phyloP scores from a whole-genome alignment of 2,797 vertebrate genomes.

The Chelidonichthys spinosus region DNA sequence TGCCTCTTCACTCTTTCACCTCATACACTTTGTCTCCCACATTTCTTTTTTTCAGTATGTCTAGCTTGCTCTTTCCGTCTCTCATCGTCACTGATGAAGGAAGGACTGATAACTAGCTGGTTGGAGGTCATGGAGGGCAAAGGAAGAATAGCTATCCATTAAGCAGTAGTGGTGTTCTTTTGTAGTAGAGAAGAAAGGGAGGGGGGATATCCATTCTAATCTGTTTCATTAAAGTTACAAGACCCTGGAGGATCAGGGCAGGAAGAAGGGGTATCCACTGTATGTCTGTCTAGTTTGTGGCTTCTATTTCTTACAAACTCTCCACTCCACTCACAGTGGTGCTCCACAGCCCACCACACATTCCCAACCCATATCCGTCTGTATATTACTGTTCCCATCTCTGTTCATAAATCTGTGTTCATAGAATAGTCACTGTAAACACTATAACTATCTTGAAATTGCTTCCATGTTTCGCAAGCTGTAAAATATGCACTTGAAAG shows the following conservation, averaged over 20 bases:
- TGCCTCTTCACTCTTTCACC: conserved; percentile 13
- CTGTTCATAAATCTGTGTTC: conserved; percentile 40
- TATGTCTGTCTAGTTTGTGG: conserved; percentile 44
- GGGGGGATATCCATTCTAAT: conserved; percentile 31
- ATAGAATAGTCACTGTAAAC: conserved; percentile 57
- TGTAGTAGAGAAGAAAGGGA: conserved; percentile 21
- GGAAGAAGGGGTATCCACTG: conserved; percentile 34
- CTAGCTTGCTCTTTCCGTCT: background rate
- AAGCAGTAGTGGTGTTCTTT: conserved; percentile 35
- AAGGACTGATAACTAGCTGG: background rate
- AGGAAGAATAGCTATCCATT: background rate
- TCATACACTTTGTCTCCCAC: background rate
- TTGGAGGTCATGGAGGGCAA: background rate
- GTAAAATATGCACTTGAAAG: background rate
- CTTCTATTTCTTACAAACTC: conserved; percentile 38
- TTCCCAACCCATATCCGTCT: conserved; percentile 71
- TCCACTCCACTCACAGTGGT: conserved; percentile 47
- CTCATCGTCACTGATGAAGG: conserved; percentile 30
- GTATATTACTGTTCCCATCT: conserved; percentile 44
- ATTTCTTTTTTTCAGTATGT: background rate
- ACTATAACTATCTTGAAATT: conserved; percentile 33
- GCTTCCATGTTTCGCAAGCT: conserved; percentile 35
- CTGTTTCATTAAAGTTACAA: conserved; percentile 54
- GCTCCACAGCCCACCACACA: conserved; percentile 52
- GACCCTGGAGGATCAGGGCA: conserved; percentile 43